phyloP scores from a whole-genome alignment of 2,888 invertebrate genomes.

The Helobdella robusta region DNA sequence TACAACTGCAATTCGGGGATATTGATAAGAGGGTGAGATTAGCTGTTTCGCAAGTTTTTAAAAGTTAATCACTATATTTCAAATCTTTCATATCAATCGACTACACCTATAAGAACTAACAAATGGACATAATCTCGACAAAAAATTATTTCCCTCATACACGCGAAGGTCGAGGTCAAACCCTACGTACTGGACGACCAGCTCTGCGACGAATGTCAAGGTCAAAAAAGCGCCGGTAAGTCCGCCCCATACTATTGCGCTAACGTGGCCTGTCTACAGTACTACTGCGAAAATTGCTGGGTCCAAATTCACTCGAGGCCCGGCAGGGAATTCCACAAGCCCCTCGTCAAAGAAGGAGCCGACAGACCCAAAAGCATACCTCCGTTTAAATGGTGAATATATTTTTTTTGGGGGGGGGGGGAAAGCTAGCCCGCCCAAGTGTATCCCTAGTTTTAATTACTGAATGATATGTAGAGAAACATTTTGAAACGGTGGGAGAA shows the following conservation, averaged over 20 bases:
- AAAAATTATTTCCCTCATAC: too few species aligned
- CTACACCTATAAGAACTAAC: too few species aligned
- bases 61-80: too few species aligned
- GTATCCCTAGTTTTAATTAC: too few species aligned
- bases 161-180: slow-evolving; percentile 84
- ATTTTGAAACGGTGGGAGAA: too few species aligned
- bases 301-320: slow-evolving; percentile 93
- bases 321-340: slow-evolving; percentile 96
- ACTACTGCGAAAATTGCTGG: slow-evolving; percentile 96
- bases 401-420: too few species aligned
- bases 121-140: too few species aligned
- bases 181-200: slow-evolving; percentile 99
- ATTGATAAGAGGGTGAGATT: slow-evolving; percentile 81
- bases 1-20: slow-evolving; percentile 94
- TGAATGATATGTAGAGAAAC: too few species aligned
- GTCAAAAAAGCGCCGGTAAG: slow-evolving; percentile 90
- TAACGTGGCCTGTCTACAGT: slow-evolving; percentile 97
- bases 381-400: slow-evolving; percentile 81
- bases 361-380: slow-evolving; percentile 90
- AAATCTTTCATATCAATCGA: too few species aligned
- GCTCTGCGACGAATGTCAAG: slow-evolving; percentile 99
- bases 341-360: slow-evolving; percentile 95
- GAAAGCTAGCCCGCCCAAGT: too few species aligned
- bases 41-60: too few species aligned
- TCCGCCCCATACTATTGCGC: slow-evolving; percentile 99